Base-by-base conservation (phyloP, 2,797 vertebrate species). In the Phataginus tricuspis region DNA sequence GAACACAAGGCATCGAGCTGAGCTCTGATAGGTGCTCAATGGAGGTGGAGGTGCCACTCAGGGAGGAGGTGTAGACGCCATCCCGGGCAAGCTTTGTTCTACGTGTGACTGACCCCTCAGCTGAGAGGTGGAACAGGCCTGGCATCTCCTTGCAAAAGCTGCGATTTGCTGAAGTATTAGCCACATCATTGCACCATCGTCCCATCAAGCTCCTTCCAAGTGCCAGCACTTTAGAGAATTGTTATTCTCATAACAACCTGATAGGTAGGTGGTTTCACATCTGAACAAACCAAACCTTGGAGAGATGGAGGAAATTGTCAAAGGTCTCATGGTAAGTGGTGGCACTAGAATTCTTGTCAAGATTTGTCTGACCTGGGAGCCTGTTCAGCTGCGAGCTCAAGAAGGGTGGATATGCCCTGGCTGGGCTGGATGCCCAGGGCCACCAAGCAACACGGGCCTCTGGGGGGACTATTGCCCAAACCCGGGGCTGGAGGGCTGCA, bases 401-500 rank as follows among this genome's bases (percentile, higher is more conserved):
- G 59, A 90, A 27, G 7, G 13, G 18, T 6, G 21, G 29, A 3
- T 39, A 1, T 15, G 25, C 23, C 34, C 86, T 83, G 42, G 39
- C 57, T n/a, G 19, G 39, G 34, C 31, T 13, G 13, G 27, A 34
- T 45, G 39, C 86, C 55, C 0, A 4, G 42, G 51, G 23, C 84
- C 79, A 37, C 37, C 27, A 11, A 11, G 49, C 7, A 45, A 7
- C 0, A 0, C 2, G 4, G 29, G 29, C 37, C 42, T 45, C 49
- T 39, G 3, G 3, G 29, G 39, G 64, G n/a, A 13, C 71, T n/a
- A 0, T 29, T 34, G 3, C 29, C 42, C 29, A 51, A 31, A 42
- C 55, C 16, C 68, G 1, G 53, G 93, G 49, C 10, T 8, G 8
- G 34, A 53, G 5, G 2, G 51, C 75, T 79, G 39, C 45, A 14